These are phyloP conservation scores for Drosophila watanabei DNA, from an alignment of 1,140 invertebrate species.

Conservation along the genomic window DNA sequence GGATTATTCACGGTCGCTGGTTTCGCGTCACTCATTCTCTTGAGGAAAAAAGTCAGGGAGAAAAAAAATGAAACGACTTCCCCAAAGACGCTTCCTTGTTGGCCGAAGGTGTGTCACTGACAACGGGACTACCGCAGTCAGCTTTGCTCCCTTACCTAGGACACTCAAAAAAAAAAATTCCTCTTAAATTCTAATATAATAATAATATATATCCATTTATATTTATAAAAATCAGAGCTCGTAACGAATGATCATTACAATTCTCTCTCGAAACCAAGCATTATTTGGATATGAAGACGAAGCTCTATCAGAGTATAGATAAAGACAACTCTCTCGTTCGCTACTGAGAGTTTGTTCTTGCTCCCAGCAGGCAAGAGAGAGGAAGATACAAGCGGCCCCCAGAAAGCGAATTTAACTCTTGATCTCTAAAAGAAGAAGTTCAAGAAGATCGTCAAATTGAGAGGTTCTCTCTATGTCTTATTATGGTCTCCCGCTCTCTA, in stretches of 20 bases:
- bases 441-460: neutral
- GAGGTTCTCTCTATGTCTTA: too few relatives aligned
- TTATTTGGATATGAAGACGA: neutral
- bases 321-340: neutral
- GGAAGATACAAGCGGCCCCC: too few relatives aligned
- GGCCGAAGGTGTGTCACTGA: conserved; percentile 73
- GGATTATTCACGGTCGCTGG: conserved; percentile 68
- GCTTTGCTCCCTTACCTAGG: neutral
- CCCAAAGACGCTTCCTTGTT: conserved; percentile 63
- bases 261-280: neutral
- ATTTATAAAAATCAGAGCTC: neutral
- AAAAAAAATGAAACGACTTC: conserved; percentile 4
- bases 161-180: conserved; percentile 9
- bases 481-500: too few relatives aligned
- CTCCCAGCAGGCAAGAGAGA: neutral
- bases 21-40: conserved; percentile 38
- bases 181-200: neutral
- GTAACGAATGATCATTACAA: neutral
- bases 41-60: neutral
- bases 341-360: neutral
- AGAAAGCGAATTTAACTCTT: neutral
- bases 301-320: neutral
- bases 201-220: neutral
- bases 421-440: neutral
- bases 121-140: conserved; percentile 42